Evolutionary conservation across 1,140 invertebrate species (phyloP).

Genomic region (Listronotus oregonensis): DNA sequence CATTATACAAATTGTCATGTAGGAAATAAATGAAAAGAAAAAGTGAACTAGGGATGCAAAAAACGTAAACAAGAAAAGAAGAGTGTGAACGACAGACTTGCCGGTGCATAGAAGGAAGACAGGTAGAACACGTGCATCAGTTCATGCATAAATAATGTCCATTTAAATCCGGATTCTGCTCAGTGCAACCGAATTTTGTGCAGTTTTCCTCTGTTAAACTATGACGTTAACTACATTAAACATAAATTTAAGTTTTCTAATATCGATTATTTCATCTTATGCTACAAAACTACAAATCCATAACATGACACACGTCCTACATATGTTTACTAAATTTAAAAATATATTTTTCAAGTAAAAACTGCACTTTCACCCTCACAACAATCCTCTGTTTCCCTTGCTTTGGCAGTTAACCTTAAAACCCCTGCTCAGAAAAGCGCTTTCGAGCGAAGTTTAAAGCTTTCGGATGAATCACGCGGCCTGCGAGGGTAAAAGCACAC

Average conservation of each 20-base stretch:
- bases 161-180: slow-evolving; percentile 31
- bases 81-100: slow-evolving; percentile 12
- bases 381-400: not conserved
- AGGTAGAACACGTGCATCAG: slow-evolving; percentile 44
- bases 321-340: not conserved
- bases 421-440: not conserved
- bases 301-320: not conserved
- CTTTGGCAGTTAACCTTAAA: slow-evolving; percentile 23
- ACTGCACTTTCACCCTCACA: slow-evolving; percentile 5
- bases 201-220: not conserved
- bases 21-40: not conserved
- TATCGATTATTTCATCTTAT: slow-evolving; percentile 9
- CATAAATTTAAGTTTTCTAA: not conserved
- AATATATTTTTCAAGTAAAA: not conserved
- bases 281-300: slow-evolving; percentile 7
- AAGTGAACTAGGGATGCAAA: slow-evolving; percentile 11
- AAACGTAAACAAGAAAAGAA: slow-evolving; percentile 38
- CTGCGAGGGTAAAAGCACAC: slow-evolving; percentile 1
- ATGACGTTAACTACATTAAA: too few species aligned
- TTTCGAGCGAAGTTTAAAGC: not conserved
- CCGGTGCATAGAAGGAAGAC: slow-evolving; percentile 32
- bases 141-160: slow-evolving; percentile 45
- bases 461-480: not conserved
- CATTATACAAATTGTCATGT: too few species aligned
- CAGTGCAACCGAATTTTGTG: slow-evolving; percentile 21